These are phyloP conservation scores for Nebria ingens DNA, from an alignment of 1,140 invertebrate genomes.

Conservation along the genomic window DNA sequence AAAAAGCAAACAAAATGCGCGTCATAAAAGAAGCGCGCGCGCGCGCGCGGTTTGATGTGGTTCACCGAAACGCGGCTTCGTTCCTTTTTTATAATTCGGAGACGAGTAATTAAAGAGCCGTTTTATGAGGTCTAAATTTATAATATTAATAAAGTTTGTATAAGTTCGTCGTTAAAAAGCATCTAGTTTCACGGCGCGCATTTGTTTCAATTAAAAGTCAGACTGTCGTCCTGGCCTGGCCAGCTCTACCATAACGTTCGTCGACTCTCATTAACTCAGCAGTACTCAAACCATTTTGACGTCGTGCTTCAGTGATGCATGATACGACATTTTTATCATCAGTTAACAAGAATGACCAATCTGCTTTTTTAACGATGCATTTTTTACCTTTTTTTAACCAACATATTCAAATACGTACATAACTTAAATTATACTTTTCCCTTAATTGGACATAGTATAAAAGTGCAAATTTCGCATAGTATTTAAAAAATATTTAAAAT, in stretches of 20 bases:
- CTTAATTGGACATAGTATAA: no score
- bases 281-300: neutral
- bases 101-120: neutral
- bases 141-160: constrained; percentile 10
- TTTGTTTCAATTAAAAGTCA: constrained; percentile 5
- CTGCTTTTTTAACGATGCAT: no score
- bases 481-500: no score
- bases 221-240: neutral
- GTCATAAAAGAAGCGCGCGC: neutral
- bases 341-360: no score
- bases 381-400: no score
- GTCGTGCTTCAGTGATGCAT: no score
- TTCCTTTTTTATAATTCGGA: neutral
- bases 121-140: constrained; percentile 3
- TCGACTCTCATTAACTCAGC: neutral
- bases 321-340: no score
- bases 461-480: no score
- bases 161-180: constrained; percentile 5
- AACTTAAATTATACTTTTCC: no score
- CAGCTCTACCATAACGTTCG: neutral
- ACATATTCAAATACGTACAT: no score
- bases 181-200: neutral
- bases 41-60: no score
- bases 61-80: neutral
- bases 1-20: neutral